Evolutionary conservation across 2,113 vertebrate genomes (phyloP), one percentile per base, ranked within the genome.

Genomic region (Falco punctatus): DNA sequence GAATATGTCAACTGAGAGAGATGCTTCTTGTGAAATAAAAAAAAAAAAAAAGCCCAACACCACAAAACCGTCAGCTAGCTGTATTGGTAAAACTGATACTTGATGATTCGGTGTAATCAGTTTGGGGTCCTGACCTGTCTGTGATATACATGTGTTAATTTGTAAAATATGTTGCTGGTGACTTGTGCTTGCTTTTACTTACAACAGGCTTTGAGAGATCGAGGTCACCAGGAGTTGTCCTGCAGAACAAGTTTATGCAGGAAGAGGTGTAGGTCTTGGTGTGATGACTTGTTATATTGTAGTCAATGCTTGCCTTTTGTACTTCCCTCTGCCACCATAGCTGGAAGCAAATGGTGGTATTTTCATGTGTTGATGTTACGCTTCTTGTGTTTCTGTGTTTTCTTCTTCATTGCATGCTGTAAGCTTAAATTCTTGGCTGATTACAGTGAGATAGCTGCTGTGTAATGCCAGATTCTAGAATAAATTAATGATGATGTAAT

Each of bases 401-500:
- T 71, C 59, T 49, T 93, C 88, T 83, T 66, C 32, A 6, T 42
- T 88, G 48, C 57, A 57, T 91, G 66, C 59, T 88, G 59, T 49
- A 77, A 81, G 57, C 57, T 79, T 66, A 71, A 78, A 67, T 91
- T 94, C 80, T 86, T 94, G 95, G 59, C 82, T 86, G 88, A 67
- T 84, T 48, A 40, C 57, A 65, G 69, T 24, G 55, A 74, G 79
- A 90, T 88, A 90, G 55, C 33, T 91, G 64, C 82, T 90, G 80
- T 74, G 88, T 83, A 94, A 92, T 93, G 90, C 90, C 79, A 90
- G 85, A 93, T 81, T 74, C 75, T 81, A 54, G 89, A 83, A 92
- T 88, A 88, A 94, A 81, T 94, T 90, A 94, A 66, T 71, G 64
- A 61, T 90, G 94, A 78, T 88, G 64, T 88, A 77, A 93, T 86